Evolutionary conservation across 2,113 vertebrate species (phyloP).

Genomic region (Falco punctatus): DNA sequence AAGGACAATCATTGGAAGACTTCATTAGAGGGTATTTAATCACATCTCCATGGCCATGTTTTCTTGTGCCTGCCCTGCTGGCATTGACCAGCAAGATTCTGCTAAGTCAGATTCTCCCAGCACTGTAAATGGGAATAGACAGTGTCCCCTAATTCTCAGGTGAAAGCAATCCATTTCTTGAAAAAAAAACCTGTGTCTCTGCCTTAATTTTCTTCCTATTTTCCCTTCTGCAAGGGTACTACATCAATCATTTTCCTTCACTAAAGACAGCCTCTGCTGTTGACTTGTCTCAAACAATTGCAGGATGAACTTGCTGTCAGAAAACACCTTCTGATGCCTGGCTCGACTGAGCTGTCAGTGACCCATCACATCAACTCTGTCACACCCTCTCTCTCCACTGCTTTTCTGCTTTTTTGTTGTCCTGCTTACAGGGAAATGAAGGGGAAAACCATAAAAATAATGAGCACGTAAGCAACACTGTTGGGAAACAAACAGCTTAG

Average conservation of each 20-base stretch:
- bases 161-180: neutral
- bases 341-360: neutral
- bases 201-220: neutral
- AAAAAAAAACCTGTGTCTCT: neutral
- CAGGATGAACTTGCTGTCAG: neutral
- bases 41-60: neutral
- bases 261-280: neutral
- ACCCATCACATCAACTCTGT: neutral
- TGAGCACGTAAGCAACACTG: neutral
- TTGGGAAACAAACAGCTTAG: neutral
- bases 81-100: neutral
- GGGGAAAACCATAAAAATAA: conserved; percentile 2
- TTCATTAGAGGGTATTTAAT: neutral
- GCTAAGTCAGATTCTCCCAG: neutral
- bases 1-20: neutral
- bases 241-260: neutral
- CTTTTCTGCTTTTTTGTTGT: neutral
- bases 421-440: neutral
- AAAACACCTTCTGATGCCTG: neutral
- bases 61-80: neutral
- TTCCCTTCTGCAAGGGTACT: neutral
- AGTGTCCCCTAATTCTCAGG: neutral
- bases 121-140: neutral
- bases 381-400: neutral
- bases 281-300: neutral